Base-by-base conservation (phyloP, 1,140 invertebrate genomes). In the Theocolax elegans region DNA sequence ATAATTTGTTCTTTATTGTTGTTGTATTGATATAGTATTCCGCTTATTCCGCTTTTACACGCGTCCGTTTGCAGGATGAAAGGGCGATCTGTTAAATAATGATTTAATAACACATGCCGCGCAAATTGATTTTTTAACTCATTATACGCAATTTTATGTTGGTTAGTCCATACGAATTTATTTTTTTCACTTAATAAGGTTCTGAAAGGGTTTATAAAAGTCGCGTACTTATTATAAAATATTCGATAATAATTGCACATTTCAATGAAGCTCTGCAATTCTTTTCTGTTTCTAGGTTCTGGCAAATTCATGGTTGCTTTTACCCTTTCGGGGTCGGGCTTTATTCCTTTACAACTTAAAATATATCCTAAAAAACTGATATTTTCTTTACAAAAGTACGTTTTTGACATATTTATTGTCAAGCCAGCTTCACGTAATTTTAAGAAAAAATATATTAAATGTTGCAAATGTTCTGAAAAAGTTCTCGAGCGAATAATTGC, bases 251-350 rank as follows among this genome's bases (percentile, higher is more conserved):
- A 53, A 3, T 12, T 15, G 29, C 49, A 53, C 23, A 53, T 19
- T 8, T 25, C 23, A 15, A 53, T 2, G 49, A 53, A 53, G 3
- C 49, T 15, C 25, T 53, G 49, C 13, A 53, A 15, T 29, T 53
- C 7, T 10, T 29, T 54, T 70, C 73, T 42, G 35, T 72, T 73
- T 35, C 21, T 65, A 3, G 74, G 76, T 29, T 12, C 40, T 1
- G 81, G 72, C 73, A 82, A 85, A 2, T 82, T 59, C 56, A 59
- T 15, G 13, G 87, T 74, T 2, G 68, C 74, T 2, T 62, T 25
- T 0, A 84, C 66, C 62, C 81, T 82, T 21, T 77, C 74, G 0
- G 75, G 60, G 70, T 81, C 72, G 8, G 81, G 76, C 54, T 56
- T 35, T 13, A 74, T 63, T 4, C 84, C 86, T 1, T 74, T 51